Base-by-base conservation (phyloP, 2,888 invertebrate species). In the Euplexia lucipara region DNA sequence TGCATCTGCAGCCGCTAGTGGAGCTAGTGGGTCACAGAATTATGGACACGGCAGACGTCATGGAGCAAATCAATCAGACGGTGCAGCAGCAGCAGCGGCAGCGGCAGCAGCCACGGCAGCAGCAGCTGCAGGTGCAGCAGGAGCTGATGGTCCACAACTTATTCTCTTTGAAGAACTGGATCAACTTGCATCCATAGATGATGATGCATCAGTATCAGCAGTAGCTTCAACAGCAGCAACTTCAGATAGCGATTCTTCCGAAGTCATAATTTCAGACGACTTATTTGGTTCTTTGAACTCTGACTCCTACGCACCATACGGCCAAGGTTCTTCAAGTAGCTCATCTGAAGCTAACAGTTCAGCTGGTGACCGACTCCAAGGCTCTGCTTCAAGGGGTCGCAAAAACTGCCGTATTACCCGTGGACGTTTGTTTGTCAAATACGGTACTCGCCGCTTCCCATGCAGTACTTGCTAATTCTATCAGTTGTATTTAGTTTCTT, bases 341-440 rank as follows among this genome's bases (percentile, higher is more conserved):
- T 48, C 58, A 16, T 16, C 49, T 26, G 71, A 14, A 51, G 20
- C 54, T n/a, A 32, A 37, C 8, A 30, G 45, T 35, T 12, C 48
- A 34, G 10, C 41, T 20, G 58, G 52, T 42, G 42, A n/a, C 18
- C 35, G 16, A 20, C 12, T n/a, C 7, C 26, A 18, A 37, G 45
- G 22, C 1, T 32, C 34, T 16, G 30, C 26, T 3, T 32, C 32
- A 30, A 57, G 86, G 47, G 81, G 84, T 16, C 89, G 90, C 56
- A 88, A 86, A 71, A 74, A 82, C n/a, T 93, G 93, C 67, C 86
- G 83, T 39, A 85, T 92, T 3, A 81, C 79, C 32, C 90, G 91
- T 34, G 85, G 83, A 45, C 88, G 91, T 65, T 85, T 92, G 30
- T 74, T 85, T 35, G 90, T 94, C 8, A 91, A 89, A 79, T 51